phyloP scores from a whole-genome alignment of 2,113 vertebrate species.

The Muntiacus reevesi region DNA sequence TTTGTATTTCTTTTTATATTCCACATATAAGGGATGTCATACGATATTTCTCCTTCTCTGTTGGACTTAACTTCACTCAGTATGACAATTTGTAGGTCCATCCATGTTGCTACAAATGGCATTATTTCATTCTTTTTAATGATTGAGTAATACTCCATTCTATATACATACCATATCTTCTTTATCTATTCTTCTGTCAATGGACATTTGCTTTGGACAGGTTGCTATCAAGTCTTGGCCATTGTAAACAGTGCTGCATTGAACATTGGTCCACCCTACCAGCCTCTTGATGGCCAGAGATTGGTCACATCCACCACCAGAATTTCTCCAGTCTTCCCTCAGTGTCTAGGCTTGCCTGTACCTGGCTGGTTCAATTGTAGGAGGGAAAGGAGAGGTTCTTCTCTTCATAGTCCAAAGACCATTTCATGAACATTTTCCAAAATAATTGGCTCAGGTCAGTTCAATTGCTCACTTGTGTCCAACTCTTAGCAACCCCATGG shows the following conservation, averaged over 20 bases:
- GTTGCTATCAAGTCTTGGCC: neutral
- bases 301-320: neutral
- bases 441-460: neutral
- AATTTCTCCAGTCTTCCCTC: neutral
- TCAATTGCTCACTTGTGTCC: neutral
- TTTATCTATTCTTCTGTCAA: neutral
- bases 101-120: neutral
- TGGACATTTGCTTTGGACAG: neutral
- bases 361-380: neutral
- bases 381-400: neutral
- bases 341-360: neutral
- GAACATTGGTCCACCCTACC: neutral
- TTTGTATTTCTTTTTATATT: neutral
- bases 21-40: neutral
- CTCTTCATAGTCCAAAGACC: neutral
- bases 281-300: neutral
- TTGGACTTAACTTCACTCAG: neutral
- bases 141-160: neutral
- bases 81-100: neutral
- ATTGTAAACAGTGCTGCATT: neutral
- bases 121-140: neutral
- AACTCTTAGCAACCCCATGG: neutral
- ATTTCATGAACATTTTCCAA: neutral
- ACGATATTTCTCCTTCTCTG: neutral
- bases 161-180: neutral